phyloP scores from a whole-genome alignment of 2,888 invertebrate genomes.

The Parnassius mnemosyne region DNA sequence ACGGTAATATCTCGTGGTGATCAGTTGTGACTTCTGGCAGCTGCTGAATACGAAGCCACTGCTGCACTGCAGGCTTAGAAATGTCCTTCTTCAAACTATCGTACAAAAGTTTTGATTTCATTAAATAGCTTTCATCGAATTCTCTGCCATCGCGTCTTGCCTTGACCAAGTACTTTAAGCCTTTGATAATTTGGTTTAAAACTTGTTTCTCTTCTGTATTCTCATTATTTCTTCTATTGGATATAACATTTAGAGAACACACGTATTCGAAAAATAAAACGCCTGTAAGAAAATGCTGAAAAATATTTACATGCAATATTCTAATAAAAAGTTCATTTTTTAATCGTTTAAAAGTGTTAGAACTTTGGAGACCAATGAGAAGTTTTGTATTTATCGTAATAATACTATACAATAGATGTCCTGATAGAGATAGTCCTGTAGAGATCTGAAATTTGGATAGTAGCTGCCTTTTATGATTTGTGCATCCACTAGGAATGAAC shows the following conservation, averaged over 20 bases:
- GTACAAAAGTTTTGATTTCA: conserved; percentile 4
- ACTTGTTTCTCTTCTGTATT: neutral
- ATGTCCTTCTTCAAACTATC: conserved; percentile 13
- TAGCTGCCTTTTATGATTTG: no score
- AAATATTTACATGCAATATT: neutral
- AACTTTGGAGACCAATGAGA: no score
- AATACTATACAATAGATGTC: no score
- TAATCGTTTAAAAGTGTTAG: no score
- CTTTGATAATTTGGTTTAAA: neutral
- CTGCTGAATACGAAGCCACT: conserved; percentile 1
- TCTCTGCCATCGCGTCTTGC: conserved; percentile 2
- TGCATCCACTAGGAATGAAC: no score
- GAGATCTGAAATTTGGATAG: no score
- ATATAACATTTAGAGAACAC: neutral
- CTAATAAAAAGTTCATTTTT: no score
- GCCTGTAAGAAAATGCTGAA: conserved; percentile 5
- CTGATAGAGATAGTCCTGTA: no score
- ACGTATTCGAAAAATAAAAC: conserved; percentile 8
- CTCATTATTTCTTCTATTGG: neutral
- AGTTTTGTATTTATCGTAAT: no score
- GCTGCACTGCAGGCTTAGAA: neutral
- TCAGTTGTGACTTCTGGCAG: neutral
- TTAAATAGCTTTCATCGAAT: conserved; percentile 4
- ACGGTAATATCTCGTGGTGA: neutral
- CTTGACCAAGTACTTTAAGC: conserved; percentile 2